Conservation (phyloP, 2,888 invertebrate genomes). For the Diplazon laetatorius region DNA sequence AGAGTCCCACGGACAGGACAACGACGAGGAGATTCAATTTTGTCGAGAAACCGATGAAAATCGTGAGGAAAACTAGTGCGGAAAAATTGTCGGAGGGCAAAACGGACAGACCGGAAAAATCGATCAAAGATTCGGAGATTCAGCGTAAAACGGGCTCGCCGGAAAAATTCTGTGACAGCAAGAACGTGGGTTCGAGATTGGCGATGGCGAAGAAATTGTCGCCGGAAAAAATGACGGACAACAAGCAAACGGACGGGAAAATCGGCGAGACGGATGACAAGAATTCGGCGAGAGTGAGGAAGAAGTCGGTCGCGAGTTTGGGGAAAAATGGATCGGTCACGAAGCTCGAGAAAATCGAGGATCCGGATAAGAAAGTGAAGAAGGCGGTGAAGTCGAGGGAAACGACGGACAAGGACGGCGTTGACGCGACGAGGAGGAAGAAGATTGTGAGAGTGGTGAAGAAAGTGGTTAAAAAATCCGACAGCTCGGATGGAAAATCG, state of each 20-base stretch:
- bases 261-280: constrained; percentile 68
- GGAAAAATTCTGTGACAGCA: constrained; percentile 70
- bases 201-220: constrained; percentile 64
- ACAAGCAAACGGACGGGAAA: constrained; percentile 68
- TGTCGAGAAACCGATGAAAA: constrained; percentile 64
- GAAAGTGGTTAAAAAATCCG: constrained; percentile 76
- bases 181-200: constrained; percentile 60
- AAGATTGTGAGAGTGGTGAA: constrained; percentile 76
- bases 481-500: constrained; percentile 72
- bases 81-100: constrained; percentile 74
- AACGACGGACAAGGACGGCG: constrained; percentile 65
- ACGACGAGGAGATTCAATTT: constrained; percentile 24
- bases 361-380: constrained; percentile 69
- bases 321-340: constrained; percentile 66
- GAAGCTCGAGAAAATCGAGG: constrained; percentile 68
- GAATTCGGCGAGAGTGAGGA: constrained; percentile 69
- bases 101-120: constrained; percentile 79
- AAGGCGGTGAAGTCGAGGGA: constrained; percentile 71
- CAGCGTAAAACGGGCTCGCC: constrained; percentile 69
- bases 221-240: constrained; percentile 70
- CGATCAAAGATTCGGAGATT: constrained; percentile 58
- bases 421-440: constrained; percentile 74
- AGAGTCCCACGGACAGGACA: constrained; percentile 50
- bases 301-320: constrained; percentile 66
- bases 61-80: constrained; percentile 73